These are phyloP conservation scores for Brachionus calyciflorus DNA, from an alignment of 1,140 invertebrate genomes.

Conservation along the genomic window DNA sequence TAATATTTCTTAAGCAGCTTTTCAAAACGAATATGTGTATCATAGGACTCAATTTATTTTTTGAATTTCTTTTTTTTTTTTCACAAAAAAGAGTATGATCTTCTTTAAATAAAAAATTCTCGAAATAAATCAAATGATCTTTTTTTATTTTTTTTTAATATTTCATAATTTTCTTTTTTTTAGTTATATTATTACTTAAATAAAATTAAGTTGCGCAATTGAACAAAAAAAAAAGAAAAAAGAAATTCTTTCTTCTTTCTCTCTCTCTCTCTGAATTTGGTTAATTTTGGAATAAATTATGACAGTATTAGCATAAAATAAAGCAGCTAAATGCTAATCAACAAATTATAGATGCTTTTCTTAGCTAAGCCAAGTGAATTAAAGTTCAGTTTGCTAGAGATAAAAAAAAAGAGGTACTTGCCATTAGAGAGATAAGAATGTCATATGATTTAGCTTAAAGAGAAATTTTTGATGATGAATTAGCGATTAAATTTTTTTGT, in stretches of 20 bases:
- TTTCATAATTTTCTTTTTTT: too few relatives aligned
- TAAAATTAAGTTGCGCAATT: constrained; percentile 45
- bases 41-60: background rate
- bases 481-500: too few relatives aligned
- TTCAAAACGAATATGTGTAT: background rate
- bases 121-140: constrained; percentile 43
- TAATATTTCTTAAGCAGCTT: background rate
- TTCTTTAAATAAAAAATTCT: constrained; percentile 29
- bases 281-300: constrained; percentile 14
- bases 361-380: too few relatives aligned
- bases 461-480: too few relatives aligned
- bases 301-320: background rate
- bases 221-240: constrained; percentile 1
- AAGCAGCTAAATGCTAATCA: too few relatives aligned
- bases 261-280: background rate
- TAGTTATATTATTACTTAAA: constrained; percentile 11
- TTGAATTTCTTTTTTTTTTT: too few relatives aligned
- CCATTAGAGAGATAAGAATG: background rate
- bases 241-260: constrained; percentile 15
- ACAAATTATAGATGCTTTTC: too few relatives aligned
- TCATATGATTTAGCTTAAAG: background rate
- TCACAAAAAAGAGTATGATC: constrained; percentile 12
- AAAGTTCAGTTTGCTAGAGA: too few relatives aligned
- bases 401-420: too few relatives aligned
- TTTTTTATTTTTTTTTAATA: constrained; percentile 27